Conservation (phyloP, 1,140 invertebrate species). For the Musca vetustissima region DNA sequence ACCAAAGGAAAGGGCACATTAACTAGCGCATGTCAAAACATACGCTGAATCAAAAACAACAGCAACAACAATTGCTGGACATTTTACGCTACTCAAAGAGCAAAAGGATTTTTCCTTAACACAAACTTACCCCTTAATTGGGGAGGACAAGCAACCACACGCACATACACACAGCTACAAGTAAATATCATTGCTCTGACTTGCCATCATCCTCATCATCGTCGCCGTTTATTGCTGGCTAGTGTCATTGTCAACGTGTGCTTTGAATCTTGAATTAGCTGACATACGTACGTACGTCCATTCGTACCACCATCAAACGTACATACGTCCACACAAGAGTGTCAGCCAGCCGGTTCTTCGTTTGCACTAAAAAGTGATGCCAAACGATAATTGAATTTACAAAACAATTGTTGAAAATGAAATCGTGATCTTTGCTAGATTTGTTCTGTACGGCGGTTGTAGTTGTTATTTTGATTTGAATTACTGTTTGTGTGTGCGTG, state of each 20-base stretch:
- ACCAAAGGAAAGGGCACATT: too few species aligned
- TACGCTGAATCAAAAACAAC: neutral
- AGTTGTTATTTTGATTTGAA: too few species aligned
- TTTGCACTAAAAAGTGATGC: slow-evolving; percentile 11
- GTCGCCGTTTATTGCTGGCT: neutral
- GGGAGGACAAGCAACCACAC: neutral
- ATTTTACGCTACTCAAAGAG: neutral
- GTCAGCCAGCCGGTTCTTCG: neutral
- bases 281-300: neutral
- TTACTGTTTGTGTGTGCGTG: too few species aligned
- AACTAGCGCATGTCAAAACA: slow-evolving; percentile 4
- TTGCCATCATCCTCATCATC: neutral
- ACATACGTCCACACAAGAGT: neutral
- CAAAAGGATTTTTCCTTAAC: neutral
- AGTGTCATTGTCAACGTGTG: slow-evolving; percentile 22
- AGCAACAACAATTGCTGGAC: neutral
- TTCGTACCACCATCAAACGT: neutral
- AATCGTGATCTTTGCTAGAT: slow-evolving; percentile 16
- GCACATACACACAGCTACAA: neutral
- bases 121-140: neutral
- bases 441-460: neutral
- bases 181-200: neutral
- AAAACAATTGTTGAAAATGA: slow-evolving; percentile 17
- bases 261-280: slow-evolving; percentile 17
- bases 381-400: slow-evolving; percentile 21